These are phyloP conservation scores for Paralinhomoeus sp. DNA, from an alignment of 2,888 invertebrate species.

Conservation along the genomic window DNA sequence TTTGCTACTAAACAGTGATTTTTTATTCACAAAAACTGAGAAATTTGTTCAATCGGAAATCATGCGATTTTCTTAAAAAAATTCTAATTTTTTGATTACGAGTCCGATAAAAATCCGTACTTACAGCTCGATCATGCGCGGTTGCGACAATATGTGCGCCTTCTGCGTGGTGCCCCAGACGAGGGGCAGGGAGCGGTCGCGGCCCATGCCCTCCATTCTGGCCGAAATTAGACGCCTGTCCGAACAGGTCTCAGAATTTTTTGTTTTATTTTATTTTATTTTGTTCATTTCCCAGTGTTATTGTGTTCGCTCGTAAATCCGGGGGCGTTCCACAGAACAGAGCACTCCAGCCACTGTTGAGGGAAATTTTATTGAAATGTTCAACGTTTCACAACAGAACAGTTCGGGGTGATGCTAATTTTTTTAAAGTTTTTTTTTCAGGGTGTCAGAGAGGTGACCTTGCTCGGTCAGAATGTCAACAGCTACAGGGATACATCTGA, in stretches of 20 bases:
- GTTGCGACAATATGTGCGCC: constrained; percentile 95
- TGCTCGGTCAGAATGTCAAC: constrained; percentile 78
- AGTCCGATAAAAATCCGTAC: no score
- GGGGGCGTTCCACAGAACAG: neutral
- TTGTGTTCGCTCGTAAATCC: neutral
- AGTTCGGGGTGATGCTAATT: no score
- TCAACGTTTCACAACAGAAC: no score
- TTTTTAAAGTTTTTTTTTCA: no score
- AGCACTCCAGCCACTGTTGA: no score
- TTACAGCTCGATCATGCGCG: constrained; percentile 73
- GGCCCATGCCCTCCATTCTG: constrained; percentile 54
- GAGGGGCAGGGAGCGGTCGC: constrained; percentile 59
- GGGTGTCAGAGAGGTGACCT: constrained; percentile 57
- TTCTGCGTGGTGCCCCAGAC: constrained; percentile 95
- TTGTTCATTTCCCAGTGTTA: neutral
- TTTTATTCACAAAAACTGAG: no score
- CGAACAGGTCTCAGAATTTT: constrained; percentile 32
- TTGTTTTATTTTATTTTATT: neutral
- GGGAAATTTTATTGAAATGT: no score
- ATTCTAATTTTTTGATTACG: no score
- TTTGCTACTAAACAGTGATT: no score
- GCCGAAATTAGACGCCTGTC: constrained; percentile 53
- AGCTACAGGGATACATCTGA: constrained; percentile 57
- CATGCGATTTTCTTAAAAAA: no score
- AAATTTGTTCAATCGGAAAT: no score